Conservation (phyloP, 2,113 vertebrate genomes). For the Dissostichus mawsoni region DNA sequence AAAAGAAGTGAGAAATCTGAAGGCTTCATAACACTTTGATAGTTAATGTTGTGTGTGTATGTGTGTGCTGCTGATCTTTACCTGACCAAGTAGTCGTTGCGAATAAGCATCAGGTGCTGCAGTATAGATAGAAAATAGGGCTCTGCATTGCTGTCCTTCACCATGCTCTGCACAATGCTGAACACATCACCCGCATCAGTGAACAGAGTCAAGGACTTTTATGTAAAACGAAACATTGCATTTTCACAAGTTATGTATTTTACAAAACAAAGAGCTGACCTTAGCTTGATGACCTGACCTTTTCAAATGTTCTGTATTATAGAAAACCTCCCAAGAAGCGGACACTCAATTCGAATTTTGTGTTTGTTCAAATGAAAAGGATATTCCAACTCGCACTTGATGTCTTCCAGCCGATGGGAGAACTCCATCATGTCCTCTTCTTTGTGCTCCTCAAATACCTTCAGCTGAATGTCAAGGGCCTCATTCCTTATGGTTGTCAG, state of each 20-base stretch:
- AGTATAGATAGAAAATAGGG: slow-evolving; percentile 95
- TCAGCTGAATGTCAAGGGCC: slow-evolving; percentile 96
- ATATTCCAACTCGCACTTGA: slow-evolving; percentile 96
- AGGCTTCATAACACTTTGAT: neutral
- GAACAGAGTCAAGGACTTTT: slow-evolving; percentile 84
- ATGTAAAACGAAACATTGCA: slow-evolving; percentile 18
- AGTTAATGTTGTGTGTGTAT: neutral
- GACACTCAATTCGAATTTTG: slow-evolving; percentile 7
- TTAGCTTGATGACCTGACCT: neutral
- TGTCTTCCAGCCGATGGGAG: slow-evolving; percentile 94
- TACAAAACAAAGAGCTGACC: neutral
- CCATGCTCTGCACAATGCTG: slow-evolving; percentile 89
- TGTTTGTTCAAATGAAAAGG: slow-evolving; percentile 82
- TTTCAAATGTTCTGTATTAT: neutral
- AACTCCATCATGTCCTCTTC: slow-evolving; percentile 98
- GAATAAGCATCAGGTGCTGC: slow-evolving; percentile 95
- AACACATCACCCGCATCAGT: slow-evolving; percentile 95
- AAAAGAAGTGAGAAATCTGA: neutral
- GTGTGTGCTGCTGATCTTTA: slow-evolving; percentile 72
- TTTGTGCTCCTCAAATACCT: slow-evolving; percentile 96
- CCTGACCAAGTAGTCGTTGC: slow-evolving; percentile 95
- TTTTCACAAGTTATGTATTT: neutral
- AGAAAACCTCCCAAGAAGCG: slow-evolving; percentile 11
- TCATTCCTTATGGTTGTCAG: slow-evolving; percentile 88
- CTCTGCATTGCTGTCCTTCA: slow-evolving; percentile 92